Base-by-base conservation (phyloP, 2,113 vertebrate genomes). In the Entelurus aequoreus region DNA sequence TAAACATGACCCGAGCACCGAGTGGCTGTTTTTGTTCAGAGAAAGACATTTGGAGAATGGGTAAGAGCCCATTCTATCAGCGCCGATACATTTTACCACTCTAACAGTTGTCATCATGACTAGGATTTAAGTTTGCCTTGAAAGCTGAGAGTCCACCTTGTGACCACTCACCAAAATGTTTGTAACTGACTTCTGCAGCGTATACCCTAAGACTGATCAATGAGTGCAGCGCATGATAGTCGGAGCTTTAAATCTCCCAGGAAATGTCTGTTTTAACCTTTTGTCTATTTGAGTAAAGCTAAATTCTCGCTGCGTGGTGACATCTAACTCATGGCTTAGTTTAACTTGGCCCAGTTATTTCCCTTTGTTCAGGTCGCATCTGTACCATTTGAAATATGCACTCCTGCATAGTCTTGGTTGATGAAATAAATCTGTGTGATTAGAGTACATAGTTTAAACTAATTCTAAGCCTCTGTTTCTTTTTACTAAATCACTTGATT, bases 381-480 rank as follows among this genome's bases (percentile, higher is more conserved):
- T 55, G 35, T 67, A 52, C 62, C 65, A 54, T 15, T 84, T 68
- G 72, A 71, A 71, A 76, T 91, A 91, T 92, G 90, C 90, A 89
- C 76, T 47, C 84, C 59, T 90, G 90, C 90, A 90, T 91, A 90
- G 79, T 84, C 87, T 86, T 83, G 82, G 71, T 84, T 90, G 36
- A 61, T 75, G 70, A 81, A 65, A 71, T 76, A 15, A 46, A 42
- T 28, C 28, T 62, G 15, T 67, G 50, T 67, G 64, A 69, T 77
- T 62, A 9, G 38, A 6, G 21, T 21, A 21, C 11, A 15, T 21
- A 8, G 5, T 60, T 35, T 13, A 62, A 80, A 54, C 7, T 6
- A 21, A 35, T 60, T 48, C 48, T n/a, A 48, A 13, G 44, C 28
- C 28, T 65, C 38, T 38, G 49, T 15, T 21, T 60, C 44, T 49